phyloP scores from a whole-genome alignment of 2,888 invertebrate species.

The Nomada flava region DNA sequence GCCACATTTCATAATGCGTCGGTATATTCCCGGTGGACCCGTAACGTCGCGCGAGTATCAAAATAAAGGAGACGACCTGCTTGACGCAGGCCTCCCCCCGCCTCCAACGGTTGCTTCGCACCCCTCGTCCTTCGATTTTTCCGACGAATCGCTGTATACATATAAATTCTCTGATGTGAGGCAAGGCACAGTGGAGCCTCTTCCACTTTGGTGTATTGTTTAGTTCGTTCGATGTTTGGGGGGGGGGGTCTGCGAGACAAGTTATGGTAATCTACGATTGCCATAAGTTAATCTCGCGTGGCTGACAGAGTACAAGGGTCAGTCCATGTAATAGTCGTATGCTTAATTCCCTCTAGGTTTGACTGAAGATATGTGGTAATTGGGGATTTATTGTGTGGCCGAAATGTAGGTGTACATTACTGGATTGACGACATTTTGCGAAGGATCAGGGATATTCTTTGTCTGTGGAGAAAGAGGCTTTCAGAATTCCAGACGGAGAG shows the following conservation, averaged over 20 bases:
- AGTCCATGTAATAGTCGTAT: background rate
- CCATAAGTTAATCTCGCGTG: background rate
- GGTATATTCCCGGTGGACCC: constrained; percentile 65
- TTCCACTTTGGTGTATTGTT: background rate
- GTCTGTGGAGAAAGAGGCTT: too few species aligned
- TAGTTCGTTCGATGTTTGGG: background rate
- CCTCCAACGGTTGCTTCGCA: too few species aligned
- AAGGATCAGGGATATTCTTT: too few species aligned
- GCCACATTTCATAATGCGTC: constrained; percentile 75
- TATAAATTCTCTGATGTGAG: background rate
- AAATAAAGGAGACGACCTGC: constrained; percentile 65
- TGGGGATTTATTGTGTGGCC: background rate
- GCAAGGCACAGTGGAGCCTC: background rate
- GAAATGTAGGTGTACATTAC: background rate
- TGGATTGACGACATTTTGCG: background rate
- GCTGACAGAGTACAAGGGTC: background rate
- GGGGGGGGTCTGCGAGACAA: background rate
- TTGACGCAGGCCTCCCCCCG: background rate
- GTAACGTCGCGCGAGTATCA: constrained; percentile 66
- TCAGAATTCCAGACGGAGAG: too few species aligned
- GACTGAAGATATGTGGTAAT: background rate
- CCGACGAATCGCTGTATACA: background rate
- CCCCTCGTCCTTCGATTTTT: background rate
- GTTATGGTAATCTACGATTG: background rate
- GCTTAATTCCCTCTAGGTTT: background rate